phyloP scores from a whole-genome alignment of 2,888 invertebrate genomes.

The Eustalomyia histrio region DNA sequence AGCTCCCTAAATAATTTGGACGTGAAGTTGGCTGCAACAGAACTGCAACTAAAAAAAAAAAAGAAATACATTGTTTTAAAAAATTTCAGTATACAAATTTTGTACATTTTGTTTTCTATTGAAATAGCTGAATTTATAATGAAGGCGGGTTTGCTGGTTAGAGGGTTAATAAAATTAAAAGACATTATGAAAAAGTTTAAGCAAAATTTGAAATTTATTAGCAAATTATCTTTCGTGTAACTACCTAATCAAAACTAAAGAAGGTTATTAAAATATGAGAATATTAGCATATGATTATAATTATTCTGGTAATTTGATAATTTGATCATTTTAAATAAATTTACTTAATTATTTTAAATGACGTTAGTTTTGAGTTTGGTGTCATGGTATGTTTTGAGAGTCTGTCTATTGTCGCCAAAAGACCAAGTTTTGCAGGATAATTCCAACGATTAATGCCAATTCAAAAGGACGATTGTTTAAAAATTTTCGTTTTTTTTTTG shows the following conservation, averaged over 20 bases:
- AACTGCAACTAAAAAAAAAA: no score
- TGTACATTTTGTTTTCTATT: no score
- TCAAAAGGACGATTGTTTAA: neutral
- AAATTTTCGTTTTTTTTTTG: conserved; percentile 26
- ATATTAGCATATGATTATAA: conserved; percentile 35
- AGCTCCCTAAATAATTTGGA: no score
- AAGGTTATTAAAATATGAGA: conserved; percentile 26
- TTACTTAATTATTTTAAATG: conserved; percentile 52
- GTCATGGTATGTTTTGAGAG: neutral
- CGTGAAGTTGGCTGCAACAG: no score
- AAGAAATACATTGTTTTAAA: no score
- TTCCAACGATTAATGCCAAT: neutral
- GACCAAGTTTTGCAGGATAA: conserved; percentile 18
- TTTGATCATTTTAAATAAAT: conserved; percentile 30
- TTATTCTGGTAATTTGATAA: conserved; percentile 19
- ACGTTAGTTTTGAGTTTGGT: neutral
- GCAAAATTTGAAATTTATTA: neutral
- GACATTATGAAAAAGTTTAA: conserved; percentile 8
- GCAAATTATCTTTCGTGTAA: neutral
- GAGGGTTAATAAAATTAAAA: no score
- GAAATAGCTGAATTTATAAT: no score
- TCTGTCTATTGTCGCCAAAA: conserved; percentile 14
- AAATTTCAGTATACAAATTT: no score
- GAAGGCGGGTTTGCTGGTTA: no score
- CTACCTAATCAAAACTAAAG: neutral